A percentile compares a stretch with the other conserved stretches of the same genome.
Conservation (phyloP, 2,888 invertebrate species). For the Adineta ricciae region DNA sequence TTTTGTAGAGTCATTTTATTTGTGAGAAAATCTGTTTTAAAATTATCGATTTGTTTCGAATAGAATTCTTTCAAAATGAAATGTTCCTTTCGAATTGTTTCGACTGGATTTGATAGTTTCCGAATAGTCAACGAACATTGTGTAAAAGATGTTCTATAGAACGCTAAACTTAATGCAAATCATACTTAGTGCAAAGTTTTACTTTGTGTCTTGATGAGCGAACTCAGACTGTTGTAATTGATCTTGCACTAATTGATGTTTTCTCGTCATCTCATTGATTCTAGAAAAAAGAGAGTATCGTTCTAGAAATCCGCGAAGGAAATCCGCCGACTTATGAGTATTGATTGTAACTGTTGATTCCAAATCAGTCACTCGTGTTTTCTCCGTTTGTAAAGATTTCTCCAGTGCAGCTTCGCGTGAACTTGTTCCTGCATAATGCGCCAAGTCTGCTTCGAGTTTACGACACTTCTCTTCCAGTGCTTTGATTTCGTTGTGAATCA, state of each 20-base stretch:
- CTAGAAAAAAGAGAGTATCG: background rate
- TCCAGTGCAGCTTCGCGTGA: background rate
- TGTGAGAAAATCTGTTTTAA: background rate
- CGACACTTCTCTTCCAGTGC: slow-evolving; percentile 45
- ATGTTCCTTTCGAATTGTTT: background rate
- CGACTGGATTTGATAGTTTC: background rate
- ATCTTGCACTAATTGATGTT: background rate
- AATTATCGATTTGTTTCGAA: background rate
- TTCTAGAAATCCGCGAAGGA: too few species aligned
- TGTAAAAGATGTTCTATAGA: background rate
- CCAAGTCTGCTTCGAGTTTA: slow-evolving; percentile 27
- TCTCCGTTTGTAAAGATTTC: background rate
- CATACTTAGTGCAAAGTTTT: background rate
- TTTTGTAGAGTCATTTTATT: background rate
- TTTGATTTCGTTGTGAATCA: slow-evolving; percentile 50
- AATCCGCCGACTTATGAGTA: background rate
- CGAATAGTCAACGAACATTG: background rate
- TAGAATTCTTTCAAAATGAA: background rate
- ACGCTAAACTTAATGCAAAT: background rate
- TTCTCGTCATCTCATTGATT: background rate
- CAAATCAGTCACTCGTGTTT: background rate
- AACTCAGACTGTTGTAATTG: background rate
- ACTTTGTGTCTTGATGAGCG: background rate
- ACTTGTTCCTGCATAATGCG: slow-evolving; percentile 17
- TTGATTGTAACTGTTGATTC: background rate